Base-by-base conservation (phyloP, 2,113 vertebrate species). In the Verasper variegatus region DNA sequence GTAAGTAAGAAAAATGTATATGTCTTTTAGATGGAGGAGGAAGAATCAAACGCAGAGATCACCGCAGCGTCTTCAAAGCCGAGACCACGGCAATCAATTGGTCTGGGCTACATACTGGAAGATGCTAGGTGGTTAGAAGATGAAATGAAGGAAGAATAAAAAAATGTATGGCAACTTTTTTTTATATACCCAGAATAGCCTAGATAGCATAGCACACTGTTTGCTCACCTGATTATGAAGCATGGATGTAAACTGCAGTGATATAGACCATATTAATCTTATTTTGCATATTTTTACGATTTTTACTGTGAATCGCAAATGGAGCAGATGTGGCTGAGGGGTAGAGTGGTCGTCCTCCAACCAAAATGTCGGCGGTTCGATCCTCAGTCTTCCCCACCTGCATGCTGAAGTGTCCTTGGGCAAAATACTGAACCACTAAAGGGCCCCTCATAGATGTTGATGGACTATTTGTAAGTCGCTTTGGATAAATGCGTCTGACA, bases 21-120 rank as follows among this genome's bases (percentile, higher is more conserved):
- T 73, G 6, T 78, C 12, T 83, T 51, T 58, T 71, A 91, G 91
- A 21, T 8, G 20, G 59, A 74, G 0, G 74, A 63, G 0, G 68
- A 70, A 2, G 68, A 70, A 2, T 10, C 54, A 51, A 31, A 63
- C 0, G 31, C 40, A 3, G n/a, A 57, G 3, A 0, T 1, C 1
- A 0, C 0, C 0, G 0, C 20, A 45, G 54, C 0, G 1, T 0
- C 1, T 49, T 0, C 26, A 13, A 26, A 12, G 55, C 8, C 58
- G 49, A 18, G 35, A 35, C 64, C 76, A 2, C 61, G 63, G 0
- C 76, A 56, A 20, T 82, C 82, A 54, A 54, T 88, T 69, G 80
- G 85, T n/a, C 51, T 92, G 74, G 80, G 91, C 20, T 92, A 91
- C 84, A 73, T 90, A 11, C 80, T 91, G 4, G 88, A 89, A 61